phyloP scores from a whole-genome alignment of 2,113 vertebrate species.

The Loxodonta africana region DNA sequence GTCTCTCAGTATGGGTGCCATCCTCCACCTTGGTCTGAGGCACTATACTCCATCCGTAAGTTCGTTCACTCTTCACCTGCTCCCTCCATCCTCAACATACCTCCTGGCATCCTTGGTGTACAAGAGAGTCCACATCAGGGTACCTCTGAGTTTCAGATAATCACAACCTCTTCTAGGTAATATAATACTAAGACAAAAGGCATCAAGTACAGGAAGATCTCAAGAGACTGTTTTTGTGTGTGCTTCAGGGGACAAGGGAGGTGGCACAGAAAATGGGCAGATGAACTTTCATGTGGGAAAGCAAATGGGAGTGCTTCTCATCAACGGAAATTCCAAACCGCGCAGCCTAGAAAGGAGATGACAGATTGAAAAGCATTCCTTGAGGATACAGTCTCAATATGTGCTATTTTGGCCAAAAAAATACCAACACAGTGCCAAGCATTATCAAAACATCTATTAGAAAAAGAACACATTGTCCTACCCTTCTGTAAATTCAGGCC shows the following conservation, averaged over 20 bases:
- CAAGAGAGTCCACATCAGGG: background rate
- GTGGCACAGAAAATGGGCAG: background rate
- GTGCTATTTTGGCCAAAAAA: background rate
- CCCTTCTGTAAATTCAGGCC: background rate
- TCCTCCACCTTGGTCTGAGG: background rate
- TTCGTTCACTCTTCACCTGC: background rate
- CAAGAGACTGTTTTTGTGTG: background rate
- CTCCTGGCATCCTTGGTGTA: background rate
- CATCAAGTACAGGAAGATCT: background rate
- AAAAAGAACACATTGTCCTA: background rate
- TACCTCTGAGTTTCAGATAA: background rate
- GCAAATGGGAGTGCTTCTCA: background rate
- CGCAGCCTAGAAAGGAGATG: background rate
- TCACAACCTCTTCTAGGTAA: background rate
- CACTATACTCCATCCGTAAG: background rate
- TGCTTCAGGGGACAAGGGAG: background rate
- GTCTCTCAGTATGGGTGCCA: background rate
- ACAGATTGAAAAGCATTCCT: background rate
- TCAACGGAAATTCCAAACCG: conserved; percentile 30
- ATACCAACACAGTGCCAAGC: background rate
- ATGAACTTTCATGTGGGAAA: background rate
- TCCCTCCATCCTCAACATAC: background rate
- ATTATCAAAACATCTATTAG: background rate
- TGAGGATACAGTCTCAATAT: background rate
- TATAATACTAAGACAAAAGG: background rate